Conservation (phyloP, 1,140 invertebrate species). For the Dolichoris vasculosae region DNA sequence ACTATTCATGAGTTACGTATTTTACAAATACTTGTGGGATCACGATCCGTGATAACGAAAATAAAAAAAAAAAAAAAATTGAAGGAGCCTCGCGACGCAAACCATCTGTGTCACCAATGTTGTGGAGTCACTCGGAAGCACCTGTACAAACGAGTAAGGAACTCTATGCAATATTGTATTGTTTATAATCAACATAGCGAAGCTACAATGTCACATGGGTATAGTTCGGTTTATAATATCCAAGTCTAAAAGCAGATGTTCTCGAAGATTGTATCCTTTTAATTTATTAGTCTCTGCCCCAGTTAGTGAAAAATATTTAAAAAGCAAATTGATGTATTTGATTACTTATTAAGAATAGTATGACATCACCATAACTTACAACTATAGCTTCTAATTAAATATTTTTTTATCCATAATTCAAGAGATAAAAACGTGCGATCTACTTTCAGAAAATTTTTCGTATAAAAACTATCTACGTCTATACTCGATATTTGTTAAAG, state of each 20-base stretch:
- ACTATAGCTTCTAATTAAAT: background rate
- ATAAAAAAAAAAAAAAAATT: conserved; percentile 23
- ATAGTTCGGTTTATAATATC: background rate
- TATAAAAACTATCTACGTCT: background rate
- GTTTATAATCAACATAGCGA: conserved; percentile 14
- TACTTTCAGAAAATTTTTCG: no score
- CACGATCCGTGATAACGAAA: conserved; percentile 15
- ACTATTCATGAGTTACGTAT: background rate
- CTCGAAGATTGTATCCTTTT: background rate
- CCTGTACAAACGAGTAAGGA: conserved; percentile 27
- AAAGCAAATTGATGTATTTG: background rate
- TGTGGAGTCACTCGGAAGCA: background rate
- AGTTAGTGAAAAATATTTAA: background rate
- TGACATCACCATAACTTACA: background rate
- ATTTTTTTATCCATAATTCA: background rate
- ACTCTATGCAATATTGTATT: background rate
- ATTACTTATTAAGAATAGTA: background rate
- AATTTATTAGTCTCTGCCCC: background rate
- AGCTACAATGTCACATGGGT: background rate
- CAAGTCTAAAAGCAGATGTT: no score
- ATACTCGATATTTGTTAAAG: background rate
- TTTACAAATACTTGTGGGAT: conserved; percentile 24
- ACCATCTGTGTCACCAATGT: conserved; percentile 32
- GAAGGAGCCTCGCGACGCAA: background rate
- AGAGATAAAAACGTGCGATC: background rate